A percentile compares a stretch with the other conserved stretches of the same genome.
Evolutionary conservation across 2,113 vertebrate genomes (phyloP).

Genomic region (Ailurus styani): DNA sequence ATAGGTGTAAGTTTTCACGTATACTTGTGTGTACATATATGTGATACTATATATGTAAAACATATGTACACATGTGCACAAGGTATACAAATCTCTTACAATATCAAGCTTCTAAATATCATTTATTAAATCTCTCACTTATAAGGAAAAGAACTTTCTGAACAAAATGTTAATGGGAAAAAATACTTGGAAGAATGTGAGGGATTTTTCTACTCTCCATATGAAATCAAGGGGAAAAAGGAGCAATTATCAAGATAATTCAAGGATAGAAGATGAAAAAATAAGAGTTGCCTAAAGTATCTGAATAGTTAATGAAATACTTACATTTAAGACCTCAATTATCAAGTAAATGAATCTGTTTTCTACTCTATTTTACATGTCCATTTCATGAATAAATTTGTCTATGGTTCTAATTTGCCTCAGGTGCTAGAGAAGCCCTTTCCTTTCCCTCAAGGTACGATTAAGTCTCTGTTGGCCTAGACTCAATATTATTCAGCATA

Average conservation of each 20-base stretch:
- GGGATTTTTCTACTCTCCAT: not conserved
- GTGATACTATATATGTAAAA: not conserved
- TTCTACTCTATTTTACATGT: not conserved
- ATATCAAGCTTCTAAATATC: not conserved
- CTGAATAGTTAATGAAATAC: constrained; percentile 33
- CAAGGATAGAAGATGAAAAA: not conserved
- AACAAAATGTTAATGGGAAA: not conserved
- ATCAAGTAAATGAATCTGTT: constrained; percentile 32
- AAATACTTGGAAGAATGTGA: not conserved
- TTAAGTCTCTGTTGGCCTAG: not conserved
- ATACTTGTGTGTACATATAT: not conserved
- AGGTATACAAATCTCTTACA: too few relatives aligned
- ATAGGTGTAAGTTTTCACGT: not conserved
- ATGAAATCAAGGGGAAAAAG: not conserved
- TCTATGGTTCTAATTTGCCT: not conserved
- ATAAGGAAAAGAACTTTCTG: not conserved
- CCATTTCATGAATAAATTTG: constrained; percentile 28
- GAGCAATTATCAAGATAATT: constrained; percentile 17
- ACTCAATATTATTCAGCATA: not conserved
- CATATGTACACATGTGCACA: not conserved
- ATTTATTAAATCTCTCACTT: not conserved
- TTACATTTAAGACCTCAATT: not conserved
- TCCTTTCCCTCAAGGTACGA: not conserved
- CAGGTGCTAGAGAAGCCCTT: not conserved
- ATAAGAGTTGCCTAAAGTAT: not conserved